Percentiles rank a stretch among this genome's conserved stretches.
These are phyloP conservation scores for Amniataba percoides DNA, from an alignment of 2,797 vertebrate genomes.

Conservation along the genomic window DNA sequence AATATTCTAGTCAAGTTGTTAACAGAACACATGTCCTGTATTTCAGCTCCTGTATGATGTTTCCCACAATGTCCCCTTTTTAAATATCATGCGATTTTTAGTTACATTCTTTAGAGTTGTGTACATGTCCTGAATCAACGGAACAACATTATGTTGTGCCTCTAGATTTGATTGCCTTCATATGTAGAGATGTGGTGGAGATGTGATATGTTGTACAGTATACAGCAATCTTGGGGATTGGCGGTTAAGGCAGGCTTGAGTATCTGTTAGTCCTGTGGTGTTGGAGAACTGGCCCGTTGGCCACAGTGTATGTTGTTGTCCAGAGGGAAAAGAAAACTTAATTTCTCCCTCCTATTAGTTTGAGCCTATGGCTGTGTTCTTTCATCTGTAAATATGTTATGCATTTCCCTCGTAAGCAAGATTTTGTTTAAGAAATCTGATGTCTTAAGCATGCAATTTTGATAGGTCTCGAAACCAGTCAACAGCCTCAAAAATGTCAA, in stretches of 20 bases:
- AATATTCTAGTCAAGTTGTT: slow-evolving; percentile 51
- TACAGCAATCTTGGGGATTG: slow-evolving; percentile 76
- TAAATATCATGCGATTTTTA: slow-evolving; percentile 38
- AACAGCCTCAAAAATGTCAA: slow-evolving; percentile 74
- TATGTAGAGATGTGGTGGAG: slow-evolving; percentile 52
- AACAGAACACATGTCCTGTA: slow-evolving; percentile 48
- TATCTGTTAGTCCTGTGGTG: slow-evolving; percentile 72
- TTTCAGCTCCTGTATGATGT: slow-evolving; percentile 56
- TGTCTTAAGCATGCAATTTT: slow-evolving; percentile 86
- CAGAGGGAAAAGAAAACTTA: slow-evolving; percentile 74
- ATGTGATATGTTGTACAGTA: slow-evolving; percentile 75
- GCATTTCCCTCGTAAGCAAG: slow-evolving; percentile 86
- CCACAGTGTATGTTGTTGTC: slow-evolving; percentile 77
- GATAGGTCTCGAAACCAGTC: slow-evolving; percentile 78
- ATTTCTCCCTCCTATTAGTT: slow-evolving; percentile 80
- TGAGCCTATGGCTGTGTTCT: slow-evolving; percentile 93
- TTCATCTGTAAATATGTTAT: slow-evolving; percentile 90
- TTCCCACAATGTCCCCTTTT: slow-evolving; percentile 32
- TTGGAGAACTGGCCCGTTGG: slow-evolving; percentile 77
- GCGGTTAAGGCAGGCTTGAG: slow-evolving; percentile 71
- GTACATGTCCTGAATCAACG: slow-evolving; percentile 54
- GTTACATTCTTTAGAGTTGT: slow-evolving; percentile 50
- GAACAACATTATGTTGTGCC: slow-evolving; percentile 38
- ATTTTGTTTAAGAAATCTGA: slow-evolving; percentile 99
- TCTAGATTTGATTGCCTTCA: slow-evolving; percentile 54